phyloP scores from a whole-genome alignment of 2,888 invertebrate species.

The Caenorhabditis sulstoni region DNA sequence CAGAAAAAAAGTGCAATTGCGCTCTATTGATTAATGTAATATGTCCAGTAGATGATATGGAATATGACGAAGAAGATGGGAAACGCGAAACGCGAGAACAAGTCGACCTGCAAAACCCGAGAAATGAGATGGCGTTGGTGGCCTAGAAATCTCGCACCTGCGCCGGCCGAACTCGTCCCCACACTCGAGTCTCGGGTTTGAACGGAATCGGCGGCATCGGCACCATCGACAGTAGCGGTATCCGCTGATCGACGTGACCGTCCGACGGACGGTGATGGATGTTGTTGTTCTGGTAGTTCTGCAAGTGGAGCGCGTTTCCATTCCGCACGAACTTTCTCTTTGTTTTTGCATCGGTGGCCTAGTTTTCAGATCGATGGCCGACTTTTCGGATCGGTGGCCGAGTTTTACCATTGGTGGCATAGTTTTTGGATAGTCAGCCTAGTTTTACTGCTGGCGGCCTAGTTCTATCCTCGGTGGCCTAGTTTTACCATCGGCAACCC shows the following conservation, averaged over 20 bases:
- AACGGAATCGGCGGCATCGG: constrained; percentile 68
- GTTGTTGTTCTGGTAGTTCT: constrained; percentile 54
- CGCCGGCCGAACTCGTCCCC: constrained; percentile 63
- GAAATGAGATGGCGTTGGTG: background rate
- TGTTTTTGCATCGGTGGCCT: too few species aligned
- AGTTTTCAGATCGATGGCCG: too few species aligned
- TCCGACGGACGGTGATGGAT: constrained; percentile 51
- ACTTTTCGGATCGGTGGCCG: too few species aligned
- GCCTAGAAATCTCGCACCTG: constrained; percentile 46
- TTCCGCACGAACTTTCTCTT: background rate
- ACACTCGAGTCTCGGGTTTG: constrained; percentile 57
- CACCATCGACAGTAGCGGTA: constrained; percentile 67
- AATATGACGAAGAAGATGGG: constrained; percentile 78
- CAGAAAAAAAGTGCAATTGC: constrained; percentile 12
- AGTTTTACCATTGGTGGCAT: too few species aligned
- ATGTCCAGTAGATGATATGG: constrained; percentile 77
- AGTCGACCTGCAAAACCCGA: constrained; percentile 66
- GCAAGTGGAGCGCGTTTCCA: constrained; percentile 1
- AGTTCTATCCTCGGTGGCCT: too few species aligned
- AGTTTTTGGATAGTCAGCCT: too few species aligned
- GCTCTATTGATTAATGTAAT: constrained; percentile 70
- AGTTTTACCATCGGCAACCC: too few species aligned
- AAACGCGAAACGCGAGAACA: constrained; percentile 77
- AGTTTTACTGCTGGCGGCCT: too few species aligned
- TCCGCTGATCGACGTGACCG: constrained; percentile 62